Conservation (phyloP, 2,113 vertebrate species). For the Barbus barbus region DNA sequence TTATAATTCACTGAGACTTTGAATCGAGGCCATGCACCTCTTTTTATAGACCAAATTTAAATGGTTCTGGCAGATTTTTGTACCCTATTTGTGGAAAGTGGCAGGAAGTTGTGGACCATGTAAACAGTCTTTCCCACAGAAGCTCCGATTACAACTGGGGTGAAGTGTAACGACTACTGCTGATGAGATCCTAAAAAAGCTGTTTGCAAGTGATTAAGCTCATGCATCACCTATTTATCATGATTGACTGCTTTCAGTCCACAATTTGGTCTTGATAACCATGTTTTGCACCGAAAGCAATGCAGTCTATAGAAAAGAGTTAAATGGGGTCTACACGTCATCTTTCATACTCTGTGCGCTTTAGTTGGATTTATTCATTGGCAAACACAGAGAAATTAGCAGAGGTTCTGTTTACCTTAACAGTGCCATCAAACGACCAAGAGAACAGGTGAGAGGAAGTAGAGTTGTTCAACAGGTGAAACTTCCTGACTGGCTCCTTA, state of each 20-base stretch:
- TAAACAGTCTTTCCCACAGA: neutral
- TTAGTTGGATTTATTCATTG: neutral
- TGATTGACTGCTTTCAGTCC: neutral
- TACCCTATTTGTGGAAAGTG: neutral
- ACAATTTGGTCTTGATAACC: neutral
- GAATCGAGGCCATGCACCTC: neutral
- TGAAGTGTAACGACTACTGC: neutral
- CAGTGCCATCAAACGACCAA: slow-evolving; percentile 93
- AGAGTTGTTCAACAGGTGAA: slow-evolving; percentile 76
- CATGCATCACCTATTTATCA: neutral
- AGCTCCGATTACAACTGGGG: neutral
- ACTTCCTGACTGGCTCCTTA: slow-evolving; percentile 86
- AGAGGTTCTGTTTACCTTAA: slow-evolving; percentile 79
- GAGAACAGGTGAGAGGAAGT: slow-evolving; percentile 79
- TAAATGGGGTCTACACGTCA: neutral
- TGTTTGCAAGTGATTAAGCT: neutral
- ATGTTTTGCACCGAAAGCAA: neutral
- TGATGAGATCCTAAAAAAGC: neutral
- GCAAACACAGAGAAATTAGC: neutral
- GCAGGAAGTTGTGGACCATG: neutral
- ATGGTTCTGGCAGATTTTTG: neutral
- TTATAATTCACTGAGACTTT: neutral
- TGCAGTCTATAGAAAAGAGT: neutral
- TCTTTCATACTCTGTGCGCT: neutral
- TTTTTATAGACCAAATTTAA: neutral